A percentile compares a stretch with the other conserved stretches of the same genome.
Evolutionary conservation across 2,797 vertebrate species (phyloP).

Genomic region (Lacerta agilis): DNA sequence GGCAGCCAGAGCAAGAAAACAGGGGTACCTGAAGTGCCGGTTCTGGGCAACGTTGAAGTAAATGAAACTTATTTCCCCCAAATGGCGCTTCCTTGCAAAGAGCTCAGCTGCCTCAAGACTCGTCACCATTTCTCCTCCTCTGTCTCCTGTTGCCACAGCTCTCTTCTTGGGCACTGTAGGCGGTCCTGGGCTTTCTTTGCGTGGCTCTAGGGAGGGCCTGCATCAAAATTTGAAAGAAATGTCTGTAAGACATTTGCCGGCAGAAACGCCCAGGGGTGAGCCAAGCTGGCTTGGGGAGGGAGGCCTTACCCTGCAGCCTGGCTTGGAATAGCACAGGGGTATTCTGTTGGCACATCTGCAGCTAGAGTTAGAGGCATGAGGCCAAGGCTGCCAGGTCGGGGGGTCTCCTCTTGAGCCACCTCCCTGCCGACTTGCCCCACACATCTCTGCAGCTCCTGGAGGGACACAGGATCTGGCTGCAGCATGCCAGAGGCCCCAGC

Average conservation of each 20-base stretch:
- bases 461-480: slow-evolving; percentile 54
- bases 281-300: background rate
- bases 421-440: slow-evolving; percentile 71
- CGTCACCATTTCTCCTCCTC: slow-evolving; percentile 42
- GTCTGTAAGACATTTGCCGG: fast-evolving
- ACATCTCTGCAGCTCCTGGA: slow-evolving; percentile 75
- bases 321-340: slow-evolving; percentile 32
- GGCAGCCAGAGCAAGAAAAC: too few species aligned
- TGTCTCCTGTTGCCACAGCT: too few species aligned
- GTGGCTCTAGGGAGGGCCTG: background rate
- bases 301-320: slow-evolving; percentile 17
- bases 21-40: slow-evolving; percentile 77
- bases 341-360: slow-evolving; percentile 68
- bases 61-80: slow-evolving; percentile 72
- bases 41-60: slow-evolving; percentile 79
- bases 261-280: background rate
- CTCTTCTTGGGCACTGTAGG: background rate
- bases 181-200: fast-evolving
- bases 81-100: slow-evolving; percentile 66
- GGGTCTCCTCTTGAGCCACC: slow-evolving; percentile 63
- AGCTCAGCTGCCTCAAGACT: slow-evolving; percentile 73
- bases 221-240: fast-evolving
- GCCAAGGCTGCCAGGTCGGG: slow-evolving; percentile 72
- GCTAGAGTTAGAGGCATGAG: slow-evolving; percentile 72
- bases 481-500: slow-evolving; percentile 24